Base-by-base conservation (phyloP, 2,888 invertebrate genomes). In the Cephalotes varians region DNA sequence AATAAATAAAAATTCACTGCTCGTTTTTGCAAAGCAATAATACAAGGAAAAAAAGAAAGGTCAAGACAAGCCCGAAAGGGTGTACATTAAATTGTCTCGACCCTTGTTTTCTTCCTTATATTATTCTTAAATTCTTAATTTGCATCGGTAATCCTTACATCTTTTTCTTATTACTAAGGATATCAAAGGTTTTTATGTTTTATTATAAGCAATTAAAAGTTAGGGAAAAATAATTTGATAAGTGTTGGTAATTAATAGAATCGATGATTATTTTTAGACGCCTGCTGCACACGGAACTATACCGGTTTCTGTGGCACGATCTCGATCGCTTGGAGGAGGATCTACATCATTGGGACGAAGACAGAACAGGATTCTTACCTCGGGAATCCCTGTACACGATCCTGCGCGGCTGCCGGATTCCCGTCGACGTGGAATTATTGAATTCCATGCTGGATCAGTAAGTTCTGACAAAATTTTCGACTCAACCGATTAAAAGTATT, bases 261-360 rank as follows among this genome's bases (percentile, higher is more conserved):
- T 12, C 0, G 4, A 40, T 34, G 0, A 28, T 54, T n/a, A 56
- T 60, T 15, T 31, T 56, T 40, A 90, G 98, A 84, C 96, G 97
- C 0, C 94, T 97, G 51, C 96, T 97, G 3, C 97, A 98, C 84
- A 96, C 97, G 21, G 97, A 97, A 83, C 92, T 98, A 54, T 96
- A 96, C n/a, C 96, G 97, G 37, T 96, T 96, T 4, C 93, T 98
- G 3, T 98, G 97, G 97, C 96, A 97, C 90, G 97, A 97, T 83
- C 95, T 97, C 71, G 96, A 96, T 31, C 95, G 96, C 28, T 90
- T 97, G 0, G 95, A 95, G 79, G 96, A 97, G 90, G 96, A 96
- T 90, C 95, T 97, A 67, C 92, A 95, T 65, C 95, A 96, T 85
- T 95, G 96, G 81, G 96, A 97, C 93, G 95, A 95, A 9, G 90